phyloP scores from a whole-genome alignment of 37 sponge, comb jelly and placozoan genomes.

The Lycopodina hypogea region DNA sequence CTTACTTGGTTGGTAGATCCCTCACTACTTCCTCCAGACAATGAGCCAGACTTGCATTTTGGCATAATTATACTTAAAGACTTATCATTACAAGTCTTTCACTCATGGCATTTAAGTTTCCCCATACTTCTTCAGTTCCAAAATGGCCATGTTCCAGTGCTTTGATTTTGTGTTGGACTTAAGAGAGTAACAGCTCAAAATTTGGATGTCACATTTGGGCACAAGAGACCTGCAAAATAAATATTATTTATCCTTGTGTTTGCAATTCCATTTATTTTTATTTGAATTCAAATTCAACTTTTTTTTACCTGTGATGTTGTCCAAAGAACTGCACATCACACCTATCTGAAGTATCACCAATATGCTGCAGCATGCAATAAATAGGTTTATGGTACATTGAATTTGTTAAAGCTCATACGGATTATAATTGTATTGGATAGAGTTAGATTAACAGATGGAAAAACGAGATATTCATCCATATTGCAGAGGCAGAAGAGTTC shows the following conservation, averaged over 20 bases:
- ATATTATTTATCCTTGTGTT: too few species aligned
- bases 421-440: neutral
- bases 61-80: neutral
- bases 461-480: neutral
- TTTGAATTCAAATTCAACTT: neutral
- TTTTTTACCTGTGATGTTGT: slow-evolving; percentile 69
- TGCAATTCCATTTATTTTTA: neutral
- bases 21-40: slow-evolving; percentile 1
- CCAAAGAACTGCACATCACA: slow-evolving; percentile 97
- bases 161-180: slow-evolving; percentile 65
- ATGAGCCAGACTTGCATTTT: neutral
- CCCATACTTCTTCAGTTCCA: slow-evolving; percentile 69
- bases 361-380: slow-evolving; percentile 28
- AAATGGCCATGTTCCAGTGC: slow-evolving; percentile 73
- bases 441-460: neutral
- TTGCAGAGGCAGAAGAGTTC: neutral
- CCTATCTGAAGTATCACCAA: slow-evolving; percentile 77
- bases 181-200: slow-evolving; percentile 52
- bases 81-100: slow-evolving; percentile 23
- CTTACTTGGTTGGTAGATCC: neutral
- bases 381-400: neutral
- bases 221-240: slow-evolving; percentile 53
- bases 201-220: slow-evolving; percentile 51
- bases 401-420: neutral
- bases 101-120: slow-evolving; percentile 61